A percentile compares a stretch with the other conserved stretches of the same genome.
Conservation (phyloP, 2,113 vertebrate genomes). For the Myotis brandtii region DNA sequence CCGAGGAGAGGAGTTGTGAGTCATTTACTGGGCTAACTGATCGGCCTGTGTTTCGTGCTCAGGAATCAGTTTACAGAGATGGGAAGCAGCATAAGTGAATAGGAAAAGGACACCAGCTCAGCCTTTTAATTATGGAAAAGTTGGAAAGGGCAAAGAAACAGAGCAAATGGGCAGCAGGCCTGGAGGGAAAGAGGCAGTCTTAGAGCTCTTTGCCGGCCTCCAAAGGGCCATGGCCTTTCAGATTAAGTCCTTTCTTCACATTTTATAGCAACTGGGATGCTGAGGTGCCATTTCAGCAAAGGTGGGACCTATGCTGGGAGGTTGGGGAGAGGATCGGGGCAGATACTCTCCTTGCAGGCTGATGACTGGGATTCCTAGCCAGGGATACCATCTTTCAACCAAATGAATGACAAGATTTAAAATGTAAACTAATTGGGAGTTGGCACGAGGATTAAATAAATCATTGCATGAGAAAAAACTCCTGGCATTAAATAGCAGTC, state of each 20-base stretch:
- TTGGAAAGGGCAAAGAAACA: slow-evolving; percentile 47
- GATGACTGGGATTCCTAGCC: background rate
- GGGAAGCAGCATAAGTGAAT: slow-evolving; percentile 40
- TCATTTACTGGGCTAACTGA: background rate
- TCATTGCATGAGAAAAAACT: background rate
- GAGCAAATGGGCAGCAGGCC: background rate
- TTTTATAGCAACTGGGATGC: background rate
- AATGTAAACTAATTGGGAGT: background rate
- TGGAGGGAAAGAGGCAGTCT: background rate
- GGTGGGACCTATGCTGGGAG: background rate
- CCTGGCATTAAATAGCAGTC: background rate
- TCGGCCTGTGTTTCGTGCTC: background rate
- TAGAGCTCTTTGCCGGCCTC: background rate
- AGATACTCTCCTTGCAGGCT: background rate
- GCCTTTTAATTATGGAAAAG: slow-evolving; percentile 76
- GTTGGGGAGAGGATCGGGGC: rapidly evolving
- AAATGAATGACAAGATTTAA: background rate
- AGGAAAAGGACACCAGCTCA: slow-evolving; percentile 55
- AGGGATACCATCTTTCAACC: background rate
- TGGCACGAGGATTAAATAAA: background rate
- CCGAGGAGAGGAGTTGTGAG: background rate
- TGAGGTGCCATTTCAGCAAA: background rate
- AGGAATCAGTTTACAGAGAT: slow-evolving; percentile 67
- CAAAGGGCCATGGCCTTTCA: background rate
- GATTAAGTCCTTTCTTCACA: background rate